Percentiles rank a stretch among this genome's conserved stretches.
Evolutionary conservation across 2,888 invertebrate species (phyloP).

Genomic region (Spodoptera picta): DNA sequence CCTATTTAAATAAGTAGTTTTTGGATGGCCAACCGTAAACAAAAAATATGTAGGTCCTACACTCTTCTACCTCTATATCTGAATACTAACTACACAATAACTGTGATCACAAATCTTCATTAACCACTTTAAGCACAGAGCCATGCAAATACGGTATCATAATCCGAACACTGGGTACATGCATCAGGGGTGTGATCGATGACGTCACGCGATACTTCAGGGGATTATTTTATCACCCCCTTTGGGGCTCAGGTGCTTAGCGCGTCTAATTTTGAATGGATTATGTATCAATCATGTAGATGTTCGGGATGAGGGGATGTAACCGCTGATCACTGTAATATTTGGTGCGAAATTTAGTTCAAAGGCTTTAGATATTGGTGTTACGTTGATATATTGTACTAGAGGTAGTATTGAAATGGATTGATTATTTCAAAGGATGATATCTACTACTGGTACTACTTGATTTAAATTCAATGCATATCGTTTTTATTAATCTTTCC

Average conservation of each 20-base stretch:
- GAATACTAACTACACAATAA: not conserved
- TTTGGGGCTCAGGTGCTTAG: slow-evolving; percentile 47
- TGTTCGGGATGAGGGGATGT: slow-evolving; percentile 15
- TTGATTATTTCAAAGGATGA: too few relatives aligned
- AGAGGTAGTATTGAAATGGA: too few relatives aligned
- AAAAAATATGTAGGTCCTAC: too few relatives aligned
- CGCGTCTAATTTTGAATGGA: slow-evolving; percentile 52
- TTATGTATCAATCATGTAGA: slow-evolving; percentile 48
- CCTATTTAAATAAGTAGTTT: too few relatives aligned
- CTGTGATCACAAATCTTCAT: not conserved
- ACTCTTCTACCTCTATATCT: too few relatives aligned
- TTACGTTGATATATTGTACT: too few relatives aligned
- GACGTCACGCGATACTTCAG: slow-evolving; percentile 34
- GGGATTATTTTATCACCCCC: slow-evolving; percentile 54
- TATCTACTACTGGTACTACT: too few relatives aligned
- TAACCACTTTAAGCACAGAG: slow-evolving; percentile 17
- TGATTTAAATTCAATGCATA: too few relatives aligned
- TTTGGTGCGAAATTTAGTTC: slow-evolving; percentile 9
- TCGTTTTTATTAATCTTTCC: too few relatives aligned
- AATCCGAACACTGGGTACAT: slow-evolving; percentile 31
- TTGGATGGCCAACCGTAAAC: too few relatives aligned
- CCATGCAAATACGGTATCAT: slow-evolving; percentile 39
- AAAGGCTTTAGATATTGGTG: too few relatives aligned
- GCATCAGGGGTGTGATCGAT: slow-evolving; percentile 46
- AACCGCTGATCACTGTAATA: slow-evolving; percentile 8